A percentile compares a stretch with the other conserved stretches of the same genome.
Conservation (phyloP, 2,113 vertebrate species). For the Synodontis membranacea region DNA sequence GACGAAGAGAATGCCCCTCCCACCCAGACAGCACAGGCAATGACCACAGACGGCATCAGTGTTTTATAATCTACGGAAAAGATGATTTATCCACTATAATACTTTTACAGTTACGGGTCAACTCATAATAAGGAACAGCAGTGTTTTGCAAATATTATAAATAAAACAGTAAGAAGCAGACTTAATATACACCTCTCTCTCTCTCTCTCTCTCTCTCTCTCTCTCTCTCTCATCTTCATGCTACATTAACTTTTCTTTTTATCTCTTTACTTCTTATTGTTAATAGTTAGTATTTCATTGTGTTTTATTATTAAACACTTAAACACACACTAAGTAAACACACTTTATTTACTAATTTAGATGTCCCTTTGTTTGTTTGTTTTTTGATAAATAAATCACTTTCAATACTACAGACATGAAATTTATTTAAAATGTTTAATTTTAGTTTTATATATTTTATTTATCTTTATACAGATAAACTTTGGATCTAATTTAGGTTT, state of each 20-base stretch:
- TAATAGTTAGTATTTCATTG: neutral
- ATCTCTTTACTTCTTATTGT: neutral
- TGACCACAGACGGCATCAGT: neutral
- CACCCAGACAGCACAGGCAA: neutral
- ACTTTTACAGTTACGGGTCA: neutral
- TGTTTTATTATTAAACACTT: neutral
- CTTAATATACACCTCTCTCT: neutral
- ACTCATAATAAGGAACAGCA: neutral
- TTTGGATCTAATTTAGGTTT: neutral
- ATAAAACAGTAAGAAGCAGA: neutral
- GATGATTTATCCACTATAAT: neutral
- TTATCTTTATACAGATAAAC: neutral
- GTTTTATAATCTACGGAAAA: neutral
- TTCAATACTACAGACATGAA: neutral
- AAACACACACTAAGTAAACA: neutral
- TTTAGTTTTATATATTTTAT: neutral
- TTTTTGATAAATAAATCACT: neutral
- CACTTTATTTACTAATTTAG: neutral
- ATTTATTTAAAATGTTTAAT: neutral
- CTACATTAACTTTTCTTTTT: neutral
- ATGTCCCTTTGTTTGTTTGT: no score
- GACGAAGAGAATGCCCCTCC: neutral
- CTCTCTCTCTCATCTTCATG: neutral
- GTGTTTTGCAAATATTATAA: no score
- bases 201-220: neutral